phyloP scores from a whole-genome alignment of 2,113 vertebrate genomes.

The Dolichotis patagonum region DNA sequence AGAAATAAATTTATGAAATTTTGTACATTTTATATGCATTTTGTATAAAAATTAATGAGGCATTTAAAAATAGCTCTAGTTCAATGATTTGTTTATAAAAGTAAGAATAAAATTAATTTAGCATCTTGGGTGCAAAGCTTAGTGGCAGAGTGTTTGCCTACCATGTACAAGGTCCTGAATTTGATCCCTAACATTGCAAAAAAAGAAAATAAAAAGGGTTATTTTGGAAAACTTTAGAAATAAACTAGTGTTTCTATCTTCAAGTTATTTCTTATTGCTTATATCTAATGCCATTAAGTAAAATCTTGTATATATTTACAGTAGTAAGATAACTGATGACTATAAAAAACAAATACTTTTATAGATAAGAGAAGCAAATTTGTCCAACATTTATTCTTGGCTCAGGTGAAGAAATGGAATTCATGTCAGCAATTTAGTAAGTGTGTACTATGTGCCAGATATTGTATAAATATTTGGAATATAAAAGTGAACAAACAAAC shows the following conservation, averaged over 20 bases:
- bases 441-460: background rate
- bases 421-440: background rate
- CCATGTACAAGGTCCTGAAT: background rate
- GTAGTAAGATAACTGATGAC: background rate
- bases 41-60: background rate
- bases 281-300: background rate
- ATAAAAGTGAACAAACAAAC: background rate
- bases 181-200: background rate
- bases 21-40: background rate
- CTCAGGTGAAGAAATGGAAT: background rate
- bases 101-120: background rate
- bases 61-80: background rate
- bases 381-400: background rate
- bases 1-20: background rate
- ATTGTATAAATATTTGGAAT: background rate
- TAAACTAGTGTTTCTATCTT: background rate
- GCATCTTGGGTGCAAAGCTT: background rate
- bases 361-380: background rate
- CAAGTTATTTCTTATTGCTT: background rate
- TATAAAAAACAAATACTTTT: constrained; percentile 11
- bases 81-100: background rate
- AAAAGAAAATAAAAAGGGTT: background rate
- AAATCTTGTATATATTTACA: constrained; percentile 21
- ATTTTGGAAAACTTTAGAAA: constrained; percentile 8
- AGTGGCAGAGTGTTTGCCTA: background rate